Evolutionary conservation across 1,140 invertebrate species (phyloP).

Genomic region (Drosophila saltans): DNA sequence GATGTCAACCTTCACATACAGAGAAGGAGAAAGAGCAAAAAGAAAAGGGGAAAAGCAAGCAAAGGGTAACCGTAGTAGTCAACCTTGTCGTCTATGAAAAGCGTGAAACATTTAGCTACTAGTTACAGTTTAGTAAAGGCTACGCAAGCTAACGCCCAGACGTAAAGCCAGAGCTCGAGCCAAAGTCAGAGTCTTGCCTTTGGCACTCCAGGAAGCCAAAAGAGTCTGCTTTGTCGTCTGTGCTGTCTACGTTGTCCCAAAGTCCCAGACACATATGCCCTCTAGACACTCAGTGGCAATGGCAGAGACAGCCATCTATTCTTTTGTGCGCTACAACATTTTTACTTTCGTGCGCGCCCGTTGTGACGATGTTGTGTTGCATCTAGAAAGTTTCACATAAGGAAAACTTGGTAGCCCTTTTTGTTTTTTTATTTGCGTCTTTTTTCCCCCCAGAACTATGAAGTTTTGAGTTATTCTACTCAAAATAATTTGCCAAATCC

Average conservation of each 20-base stretch:
- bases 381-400: constrained; percentile 51
- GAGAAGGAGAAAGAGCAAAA: constrained; percentile 11
- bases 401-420: constrained; percentile 38
- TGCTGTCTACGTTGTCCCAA: constrained; percentile 27
- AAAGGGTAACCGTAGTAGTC: constrained; percentile 16
- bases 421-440: constrained; percentile 3
- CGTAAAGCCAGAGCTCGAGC: not conserved
- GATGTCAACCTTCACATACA: constrained; percentile 76
- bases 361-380: constrained; percentile 60
- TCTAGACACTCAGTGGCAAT: constrained; percentile 23
- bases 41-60: constrained; percentile 20
- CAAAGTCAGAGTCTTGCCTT: constrained; percentile 11
- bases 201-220: constrained; percentile 24
- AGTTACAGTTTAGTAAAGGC: constrained; percentile 34
- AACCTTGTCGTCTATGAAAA: constrained; percentile 29
- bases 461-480: too few relatives aligned
- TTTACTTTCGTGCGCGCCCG: constrained; percentile 74
- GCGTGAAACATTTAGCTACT: constrained; percentile 54
- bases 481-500: not conserved
- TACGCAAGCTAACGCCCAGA: not conserved
- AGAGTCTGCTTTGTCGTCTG: constrained; percentile 3
- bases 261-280: constrained; percentile 55
- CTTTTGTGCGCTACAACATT: constrained; percentile 64
- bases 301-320: constrained; percentile 29
- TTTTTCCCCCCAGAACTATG: too few relatives aligned